Evolutionary conservation across 64 coral and sea anemone species (phyloP), one percentile per base, ranked within the genome.

Genomic region (Porites lutea): DNA sequence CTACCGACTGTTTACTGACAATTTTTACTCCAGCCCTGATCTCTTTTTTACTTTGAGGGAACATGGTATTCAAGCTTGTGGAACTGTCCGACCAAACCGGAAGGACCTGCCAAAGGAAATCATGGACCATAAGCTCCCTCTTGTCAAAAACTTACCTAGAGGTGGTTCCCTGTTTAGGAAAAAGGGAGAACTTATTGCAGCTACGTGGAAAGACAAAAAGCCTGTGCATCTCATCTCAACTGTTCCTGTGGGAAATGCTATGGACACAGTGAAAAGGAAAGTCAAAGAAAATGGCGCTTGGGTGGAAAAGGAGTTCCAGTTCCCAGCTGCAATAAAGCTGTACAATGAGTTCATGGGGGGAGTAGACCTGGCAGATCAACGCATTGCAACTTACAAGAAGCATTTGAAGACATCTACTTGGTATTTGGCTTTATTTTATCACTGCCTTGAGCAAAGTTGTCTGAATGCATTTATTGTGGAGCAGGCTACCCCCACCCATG

Each of bases 151-250:
- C 8, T 50, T 78, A 37, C n/a, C 20, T 4, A 21, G 78, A 43
- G 78, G 63, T 20, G 52, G 50, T 57, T 19, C 72, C 19, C 12
- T 49, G 23, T 78, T 65, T 48, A 77, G 87, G 74, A 37, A 89
- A 20, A 77, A 75, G 7, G 87, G 87, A 45, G 48, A 76, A 5
- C 44, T 89, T 49, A 77, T 65, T 5, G 23, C 22, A 19, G 44
- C 65, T 7, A 89, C 88, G 9, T 79, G 88, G 74, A 89, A 89
- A 68, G 88, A 79, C 76, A 90, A 71, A 18, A 90, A 80, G 88
- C 76, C 78, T 53, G 88, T 90, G 21, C 60, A 52, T 37, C 18
- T 90, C 12, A 70, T 90, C 6, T 71, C 62, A 64, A 90, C 65
- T 22, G 7, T 90, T 5, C 50, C 88, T 69, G 76, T 55, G 66